phyloP scores from a whole-genome alignment of 2,113 vertebrate genomes.

The Origma solitaria region DNA sequence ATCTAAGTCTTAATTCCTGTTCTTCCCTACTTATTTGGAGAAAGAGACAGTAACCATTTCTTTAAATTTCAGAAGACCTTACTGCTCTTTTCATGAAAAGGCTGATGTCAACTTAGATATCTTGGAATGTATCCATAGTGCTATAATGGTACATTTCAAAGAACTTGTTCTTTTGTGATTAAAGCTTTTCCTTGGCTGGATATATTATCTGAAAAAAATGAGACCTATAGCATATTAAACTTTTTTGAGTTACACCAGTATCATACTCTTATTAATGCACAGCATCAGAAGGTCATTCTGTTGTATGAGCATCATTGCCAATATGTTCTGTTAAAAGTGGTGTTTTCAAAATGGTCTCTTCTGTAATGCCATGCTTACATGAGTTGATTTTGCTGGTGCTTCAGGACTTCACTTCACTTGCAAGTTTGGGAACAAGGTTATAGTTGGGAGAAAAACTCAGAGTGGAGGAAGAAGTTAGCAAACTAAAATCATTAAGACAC shows the following conservation, averaged over 20 bases:
- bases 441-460: background rate
- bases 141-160: background rate
- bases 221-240: background rate
- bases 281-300: background rate
- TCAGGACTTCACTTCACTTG: background rate
- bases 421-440: background rate
- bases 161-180: background rate
- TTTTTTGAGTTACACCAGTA: background rate
- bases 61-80: background rate
- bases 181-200: background rate
- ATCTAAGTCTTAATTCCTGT: background rate
- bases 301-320: background rate
- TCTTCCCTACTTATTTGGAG: background rate
- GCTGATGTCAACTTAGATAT: background rate
- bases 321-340: background rate
- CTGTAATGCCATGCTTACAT: background rate
- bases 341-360: background rate
- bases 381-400: background rate
- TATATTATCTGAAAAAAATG: background rate
- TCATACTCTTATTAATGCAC: background rate
- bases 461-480: background rate
- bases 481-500: background rate
- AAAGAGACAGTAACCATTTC: background rate
- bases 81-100: background rate
- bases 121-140: background rate